Evolutionary conservation across 1,140 invertebrate genomes (phyloP).

Genomic region (Nephotettix cincticeps): DNA sequence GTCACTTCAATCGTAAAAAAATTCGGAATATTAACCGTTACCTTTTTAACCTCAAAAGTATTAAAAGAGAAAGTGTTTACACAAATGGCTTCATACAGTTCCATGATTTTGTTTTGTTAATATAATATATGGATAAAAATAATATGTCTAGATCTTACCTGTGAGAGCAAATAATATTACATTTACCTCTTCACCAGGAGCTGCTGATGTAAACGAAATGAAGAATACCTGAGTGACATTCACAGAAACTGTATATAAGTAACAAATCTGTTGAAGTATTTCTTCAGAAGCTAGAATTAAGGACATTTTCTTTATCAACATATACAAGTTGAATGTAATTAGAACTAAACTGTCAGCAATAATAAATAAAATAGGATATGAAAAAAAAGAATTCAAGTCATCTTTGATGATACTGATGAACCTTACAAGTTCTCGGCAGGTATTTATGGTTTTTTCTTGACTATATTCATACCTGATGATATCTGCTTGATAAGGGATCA

Average conservation of each 20-base stretch:
- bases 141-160: no score
- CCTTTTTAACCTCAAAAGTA: no score
- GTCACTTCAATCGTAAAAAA: no score
- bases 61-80: no score
- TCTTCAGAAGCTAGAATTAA: background rate
- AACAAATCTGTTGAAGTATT: background rate
- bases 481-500: background rate
- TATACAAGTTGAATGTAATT: background rate
- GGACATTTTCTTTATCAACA: background rate
- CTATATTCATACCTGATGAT: background rate
- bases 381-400: background rate
- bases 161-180: no score
- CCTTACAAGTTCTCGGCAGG: background rate
- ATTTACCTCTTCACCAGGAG: background rate
- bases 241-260: constrained; percentile 8
- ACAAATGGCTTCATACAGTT: no score
- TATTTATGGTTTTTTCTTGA: background rate
- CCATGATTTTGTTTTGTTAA: no score
- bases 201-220: background rate
- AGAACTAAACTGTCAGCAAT: background rate
- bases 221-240: background rate
- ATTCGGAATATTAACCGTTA: no score
- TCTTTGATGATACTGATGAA: constrained; percentile 1
- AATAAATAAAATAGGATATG: background rate
- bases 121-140: no score